Base-by-base conservation (phyloP, 2,888 invertebrate species). In the Anaspis maculata region DNA sequence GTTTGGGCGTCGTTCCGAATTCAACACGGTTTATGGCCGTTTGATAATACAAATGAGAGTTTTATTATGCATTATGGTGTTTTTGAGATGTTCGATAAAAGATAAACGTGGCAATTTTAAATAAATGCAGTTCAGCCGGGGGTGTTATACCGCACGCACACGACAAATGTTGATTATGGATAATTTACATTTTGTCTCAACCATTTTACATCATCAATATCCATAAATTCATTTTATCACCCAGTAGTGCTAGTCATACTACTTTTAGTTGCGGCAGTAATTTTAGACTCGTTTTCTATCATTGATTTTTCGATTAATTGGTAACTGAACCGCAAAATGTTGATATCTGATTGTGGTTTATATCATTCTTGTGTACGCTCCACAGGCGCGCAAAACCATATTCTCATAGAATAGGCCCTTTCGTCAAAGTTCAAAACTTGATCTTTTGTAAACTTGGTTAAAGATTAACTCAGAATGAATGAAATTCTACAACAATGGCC, bases 51-150 rank as follows among this genome's bases (percentile, higher is more conserved):
- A 48, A 52, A 39, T 45, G 48, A 39, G 40, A 36, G 50, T 44
- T 56, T 57, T 58, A 58, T 57, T 57, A 56, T 54, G 55, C 55
- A 53, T 57, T 51, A 52, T 56, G 53, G 52, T 52, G 56, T 56
- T 57, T 57, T 57, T 55, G 51, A 57, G 57, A 57, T 59, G 30
- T 40, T 15, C 38, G 54, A 56, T 58, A 55, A 51, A 42, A 48
- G 51, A 51, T 52, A 50, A 46, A 34, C 40, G n/a, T 33, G 21
- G 34, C 44, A 30, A 30, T 49, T 49, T 48, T 46, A 49, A 48
- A 49, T 52, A 49, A 48, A 51, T 51, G 41, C 37, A 49, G 42
- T 46, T 46, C 40, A 39, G 39, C 32, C n/a, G n/a, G n/a, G n/a
- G n/a, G n/a, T n/a, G n/a, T n/a, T n/a, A n/a, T n/a, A n/a, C n/a